A percentile compares a stretch with the other conserved stretches of the same genome.
Evolutionary conservation across 92 coral and sea anemone species (phyloP).

Genomic region (Palythoa caribaeorum): DNA sequence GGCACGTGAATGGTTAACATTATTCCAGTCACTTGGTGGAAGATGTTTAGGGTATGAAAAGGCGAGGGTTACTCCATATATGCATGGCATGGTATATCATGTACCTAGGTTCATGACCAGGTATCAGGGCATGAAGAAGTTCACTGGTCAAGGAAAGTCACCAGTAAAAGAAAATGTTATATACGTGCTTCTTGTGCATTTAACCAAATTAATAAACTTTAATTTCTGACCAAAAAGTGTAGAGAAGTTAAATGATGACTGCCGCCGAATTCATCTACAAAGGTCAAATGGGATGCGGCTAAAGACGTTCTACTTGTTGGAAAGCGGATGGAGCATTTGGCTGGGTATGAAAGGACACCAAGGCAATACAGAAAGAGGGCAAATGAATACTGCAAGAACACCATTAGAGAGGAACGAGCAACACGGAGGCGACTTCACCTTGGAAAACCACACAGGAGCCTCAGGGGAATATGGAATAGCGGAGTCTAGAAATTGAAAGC

Average conservation of each 20-base stretch:
- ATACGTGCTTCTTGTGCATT: background rate
- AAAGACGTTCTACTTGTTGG: slow-evolving; percentile 31
- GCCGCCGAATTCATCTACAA: slow-evolving; percentile 63
- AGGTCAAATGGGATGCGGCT: slow-evolving; percentile 70
- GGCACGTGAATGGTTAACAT: slow-evolving; percentile 56
- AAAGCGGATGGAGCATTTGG: slow-evolving; percentile 54
- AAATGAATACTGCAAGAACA: slow-evolving; percentile 25
- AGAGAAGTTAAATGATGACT: slow-evolving; percentile 67
- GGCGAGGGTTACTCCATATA: slow-evolving; percentile 40
- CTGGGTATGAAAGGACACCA: slow-evolving; percentile 30
- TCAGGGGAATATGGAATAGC: background rate
- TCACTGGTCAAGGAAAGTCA: slow-evolving; percentile 60
- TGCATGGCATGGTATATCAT: slow-evolving; percentile 66
- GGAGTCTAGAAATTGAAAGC: background rate
- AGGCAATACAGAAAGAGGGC: slow-evolving; percentile 31
- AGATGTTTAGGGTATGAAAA: slow-evolving; percentile 16
- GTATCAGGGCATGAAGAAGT: slow-evolving; percentile 58
- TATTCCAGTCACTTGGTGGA: slow-evolving; percentile 57
- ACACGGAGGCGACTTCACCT: slow-evolving; percentile 23
- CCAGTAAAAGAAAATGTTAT: slow-evolving; percentile 8
- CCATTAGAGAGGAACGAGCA: slow-evolving; percentile 22
- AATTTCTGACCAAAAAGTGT: slow-evolving; percentile 47
- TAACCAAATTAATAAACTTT: background rate
- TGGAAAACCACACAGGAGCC: slow-evolving; percentile 23
- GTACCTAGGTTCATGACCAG: slow-evolving; percentile 45